A percentile compares a stretch with the other conserved stretches of the same genome.
phyloP scores from a whole-genome alignment of 2,888 invertebrate genomes.

The Anthoptus insignis region DNA sequence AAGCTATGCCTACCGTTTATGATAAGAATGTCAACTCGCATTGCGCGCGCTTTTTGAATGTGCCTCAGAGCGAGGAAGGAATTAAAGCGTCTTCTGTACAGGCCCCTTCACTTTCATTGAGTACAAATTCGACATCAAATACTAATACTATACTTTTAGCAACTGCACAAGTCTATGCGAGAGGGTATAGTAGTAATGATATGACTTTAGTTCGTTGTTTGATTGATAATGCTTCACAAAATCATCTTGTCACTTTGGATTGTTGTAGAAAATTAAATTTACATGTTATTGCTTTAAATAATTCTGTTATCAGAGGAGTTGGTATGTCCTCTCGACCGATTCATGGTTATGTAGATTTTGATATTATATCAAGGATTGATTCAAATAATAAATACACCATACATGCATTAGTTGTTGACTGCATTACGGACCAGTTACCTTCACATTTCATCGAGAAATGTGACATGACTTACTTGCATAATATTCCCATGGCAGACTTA shows the following conservation, averaged over 20 bases:
- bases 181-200: background rate
- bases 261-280: conserved; percentile 3
- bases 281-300: conserved; percentile 2
- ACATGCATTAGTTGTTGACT: conserved; percentile 35
- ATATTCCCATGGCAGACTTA: conserved; percentile 29
- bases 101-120: background rate
- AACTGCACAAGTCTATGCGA: conserved; percentile 10
- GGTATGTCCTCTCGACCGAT: conserved; percentile 10
- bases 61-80: background rate
- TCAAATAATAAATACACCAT: conserved; percentile 33
- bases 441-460: conserved; percentile 3
- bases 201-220: conserved; percentile 1
- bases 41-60: background rate
- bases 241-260: background rate
- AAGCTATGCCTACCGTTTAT: background rate
- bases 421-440: conserved; percentile 35
- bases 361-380: conserved; percentile 13
- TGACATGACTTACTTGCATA: background rate
- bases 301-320: conserved; percentile 1
- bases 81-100: background rate
- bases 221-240: conserved; percentile 9
- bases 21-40: background rate
- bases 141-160: background rate
- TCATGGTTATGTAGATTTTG: conserved; percentile 16
- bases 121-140: background rate